These are phyloP conservation scores for Protaetia brevitarsis DNA, from an alignment of 1,140 invertebrate species.

Conservation along the genomic window DNA sequence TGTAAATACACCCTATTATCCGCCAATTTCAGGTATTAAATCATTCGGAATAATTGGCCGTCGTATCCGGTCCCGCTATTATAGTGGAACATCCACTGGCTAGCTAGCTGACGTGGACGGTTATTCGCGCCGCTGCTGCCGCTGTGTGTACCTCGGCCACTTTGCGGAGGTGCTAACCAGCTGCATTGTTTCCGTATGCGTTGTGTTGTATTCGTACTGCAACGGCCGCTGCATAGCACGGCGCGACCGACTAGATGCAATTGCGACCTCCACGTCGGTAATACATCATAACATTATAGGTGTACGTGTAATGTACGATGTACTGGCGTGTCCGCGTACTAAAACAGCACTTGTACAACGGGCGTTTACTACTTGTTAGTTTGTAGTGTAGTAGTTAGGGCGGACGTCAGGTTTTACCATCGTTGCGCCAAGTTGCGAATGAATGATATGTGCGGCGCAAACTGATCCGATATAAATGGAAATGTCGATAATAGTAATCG, in stretches of 20 bases:
- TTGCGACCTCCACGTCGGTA: conserved; percentile 1
- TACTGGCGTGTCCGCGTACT: neutral
- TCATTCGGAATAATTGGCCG: conserved; percentile 45
- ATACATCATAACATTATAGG: conserved; percentile 22
- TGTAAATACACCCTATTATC: conserved; percentile 45
- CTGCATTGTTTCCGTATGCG: neutral
- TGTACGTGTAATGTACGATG: conserved; percentile 7
- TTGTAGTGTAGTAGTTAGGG: neutral
- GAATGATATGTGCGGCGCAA: neutral
- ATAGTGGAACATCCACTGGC: conserved; percentile 5
- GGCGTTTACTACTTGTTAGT: conserved; percentile 3
- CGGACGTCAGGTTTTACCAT: neutral
- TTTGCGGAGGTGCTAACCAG: neutral
- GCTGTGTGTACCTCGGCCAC: neutral
- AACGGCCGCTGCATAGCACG: neutral
- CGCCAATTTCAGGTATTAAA: conserved; percentile 46
- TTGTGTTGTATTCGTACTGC: neutral
- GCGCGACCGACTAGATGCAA: neutral
- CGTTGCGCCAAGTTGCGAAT: neutral
- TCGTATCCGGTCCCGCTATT: conserved; percentile 31
- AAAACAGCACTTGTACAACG: conserved; percentile 5
- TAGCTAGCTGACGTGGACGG: neutral
- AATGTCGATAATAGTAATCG: too few species aligned
- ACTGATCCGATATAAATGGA: too few species aligned
- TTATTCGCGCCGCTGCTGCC: neutral